phyloP scores from a whole-genome alignment of 2,888 invertebrate species.

The Melipona bicolor region DNA sequence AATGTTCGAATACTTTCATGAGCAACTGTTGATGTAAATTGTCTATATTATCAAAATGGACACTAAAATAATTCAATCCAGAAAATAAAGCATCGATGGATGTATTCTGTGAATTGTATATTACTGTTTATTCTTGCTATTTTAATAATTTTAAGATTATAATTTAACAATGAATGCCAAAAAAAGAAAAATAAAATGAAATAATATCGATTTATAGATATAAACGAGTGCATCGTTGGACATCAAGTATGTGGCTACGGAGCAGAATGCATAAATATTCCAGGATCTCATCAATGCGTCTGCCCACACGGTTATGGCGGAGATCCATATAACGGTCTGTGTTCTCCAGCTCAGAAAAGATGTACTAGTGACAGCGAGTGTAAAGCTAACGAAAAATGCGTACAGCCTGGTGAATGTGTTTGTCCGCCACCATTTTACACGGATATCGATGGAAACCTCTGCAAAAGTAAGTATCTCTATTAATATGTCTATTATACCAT shows the following conservation, averaged over 20 bases:
- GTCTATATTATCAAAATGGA: too few species aligned
- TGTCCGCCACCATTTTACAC: conserved; percentile 96
- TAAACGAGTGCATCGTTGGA: conserved; percentile 92
- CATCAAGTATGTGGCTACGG: conserved; percentile 93
- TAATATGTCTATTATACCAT: too few species aligned
- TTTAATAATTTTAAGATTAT: not conserved
- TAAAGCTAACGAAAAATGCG: conserved; percentile 94
- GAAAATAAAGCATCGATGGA: too few species aligned
- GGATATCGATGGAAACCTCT: conserved; percentile 93
- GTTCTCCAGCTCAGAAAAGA: conserved; percentile 92
- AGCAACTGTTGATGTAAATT: too few species aligned
- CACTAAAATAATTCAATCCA: too few species aligned
- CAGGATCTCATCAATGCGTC: conserved; percentile 91
- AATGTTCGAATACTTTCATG: too few species aligned
- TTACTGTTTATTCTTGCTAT: too few species aligned
- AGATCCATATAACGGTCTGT: conserved; percentile 92
- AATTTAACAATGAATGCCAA: too few species aligned
- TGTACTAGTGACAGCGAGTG: conserved; percentile 94
- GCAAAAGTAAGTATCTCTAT: conserved; percentile 88
- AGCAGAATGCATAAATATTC: conserved; percentile 93
- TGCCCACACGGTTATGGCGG: conserved; percentile 93
- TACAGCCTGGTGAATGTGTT: conserved; percentile 95
- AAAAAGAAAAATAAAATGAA: too few species aligned
- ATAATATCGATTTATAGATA: conserved; percentile 85
- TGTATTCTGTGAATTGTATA: too few species aligned